Percentiles rank a stretch among this genome's conserved stretches.
Conservation (phyloP, 1,140 invertebrate species). For the Trachymyrmex cornetzi region DNA sequence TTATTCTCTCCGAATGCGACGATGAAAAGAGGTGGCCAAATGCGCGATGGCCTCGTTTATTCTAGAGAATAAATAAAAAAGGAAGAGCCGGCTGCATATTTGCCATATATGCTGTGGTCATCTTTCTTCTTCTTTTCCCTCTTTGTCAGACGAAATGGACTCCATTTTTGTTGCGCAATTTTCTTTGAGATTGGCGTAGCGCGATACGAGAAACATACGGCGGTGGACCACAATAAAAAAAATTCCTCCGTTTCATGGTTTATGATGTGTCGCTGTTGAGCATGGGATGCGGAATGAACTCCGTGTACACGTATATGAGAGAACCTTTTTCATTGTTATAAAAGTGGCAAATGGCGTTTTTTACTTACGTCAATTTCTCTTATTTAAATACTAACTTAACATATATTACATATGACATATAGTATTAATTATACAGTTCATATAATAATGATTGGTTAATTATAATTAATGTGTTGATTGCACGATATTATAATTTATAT, state of each 20-base stretch:
- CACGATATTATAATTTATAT: background rate
- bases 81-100: constrained; percentile 13
- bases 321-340: background rate
- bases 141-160: constrained; percentile 28
- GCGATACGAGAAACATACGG: constrained; percentile 26
- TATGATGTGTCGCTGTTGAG: constrained; percentile 33
- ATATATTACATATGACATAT: background rate
- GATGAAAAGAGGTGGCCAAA: constrained; percentile 51
- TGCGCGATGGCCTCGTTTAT: constrained; percentile 65
- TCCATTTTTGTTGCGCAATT: constrained; percentile 60
- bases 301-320: background rate
- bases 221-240: constrained; percentile 49
- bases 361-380: background rate
- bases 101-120: constrained; percentile 3
- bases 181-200: constrained; percentile 65
- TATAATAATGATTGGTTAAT: background rate
- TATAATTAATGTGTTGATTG: background rate
- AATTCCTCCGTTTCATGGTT: constrained; percentile 19
- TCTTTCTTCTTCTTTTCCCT: constrained; percentile 20
- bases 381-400: background rate
- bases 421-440: constrained; percentile 13
- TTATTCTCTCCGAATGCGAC: constrained; percentile 60
- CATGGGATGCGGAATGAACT: constrained; percentile 14
- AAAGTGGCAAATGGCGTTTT: constrained; percentile 26
- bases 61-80: constrained; percentile 63